These are phyloP conservation scores for Thecocarcelia acutangulata DNA, from an alignment of 2,888 invertebrate species.

Conservation along the genomic window DNA sequence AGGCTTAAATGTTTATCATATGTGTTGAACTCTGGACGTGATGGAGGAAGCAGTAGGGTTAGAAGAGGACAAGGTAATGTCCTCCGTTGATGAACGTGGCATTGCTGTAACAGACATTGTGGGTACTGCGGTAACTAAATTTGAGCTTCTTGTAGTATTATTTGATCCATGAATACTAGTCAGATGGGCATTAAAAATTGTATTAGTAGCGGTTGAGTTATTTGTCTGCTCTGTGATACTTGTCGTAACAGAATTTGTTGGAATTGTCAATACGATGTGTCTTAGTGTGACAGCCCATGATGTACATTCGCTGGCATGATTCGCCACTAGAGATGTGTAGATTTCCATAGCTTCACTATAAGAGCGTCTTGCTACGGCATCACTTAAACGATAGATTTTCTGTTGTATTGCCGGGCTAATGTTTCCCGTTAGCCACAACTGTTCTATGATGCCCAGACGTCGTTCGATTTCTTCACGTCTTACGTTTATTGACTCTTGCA, in stretches of 20 bases:
- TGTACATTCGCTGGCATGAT: constrained; percentile 74
- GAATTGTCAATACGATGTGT: constrained; percentile 74
- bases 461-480: constrained; percentile 74
- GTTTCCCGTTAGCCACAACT: constrained; percentile 74
- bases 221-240: constrained; percentile 27
- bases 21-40: constrained; percentile 71
- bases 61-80: constrained; percentile 33
- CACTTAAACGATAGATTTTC: constrained; percentile 73
- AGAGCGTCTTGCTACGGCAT: constrained; percentile 67
- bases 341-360: constrained; percentile 75
- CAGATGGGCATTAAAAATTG: constrained; percentile 61
- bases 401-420: constrained; percentile 72
- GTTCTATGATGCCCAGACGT: constrained; percentile 74
- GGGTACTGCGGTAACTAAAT: constrained; percentile 59
- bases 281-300: constrained; percentile 74
- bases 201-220: constrained; percentile 35
- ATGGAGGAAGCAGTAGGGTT: constrained; percentile 25
- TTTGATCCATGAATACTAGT: constrained; percentile 56
- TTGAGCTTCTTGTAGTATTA: constrained; percentile 62
- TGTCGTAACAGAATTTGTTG: constrained; percentile 59
- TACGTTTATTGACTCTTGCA: constrained; percentile 73
- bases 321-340: constrained; percentile 74
- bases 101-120: constrained; percentile 73
- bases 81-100: constrained; percentile 68
- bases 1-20: constrained; percentile 70